phyloP scores from a whole-genome alignment of 1,140 invertebrate genomes.

The Temnothorax longispinosus region DNA sequence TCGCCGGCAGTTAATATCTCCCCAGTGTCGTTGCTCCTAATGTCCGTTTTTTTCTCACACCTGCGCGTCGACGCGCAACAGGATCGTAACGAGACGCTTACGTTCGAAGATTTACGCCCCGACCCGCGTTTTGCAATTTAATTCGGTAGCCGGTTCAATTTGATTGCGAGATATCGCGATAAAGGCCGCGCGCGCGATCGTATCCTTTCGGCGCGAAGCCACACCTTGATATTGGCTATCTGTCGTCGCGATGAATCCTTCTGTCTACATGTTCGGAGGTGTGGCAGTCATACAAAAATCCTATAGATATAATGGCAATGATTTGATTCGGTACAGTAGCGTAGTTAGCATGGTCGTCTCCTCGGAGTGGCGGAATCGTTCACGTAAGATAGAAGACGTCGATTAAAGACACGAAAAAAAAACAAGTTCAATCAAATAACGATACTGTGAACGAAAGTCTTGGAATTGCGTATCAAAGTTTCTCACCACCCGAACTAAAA shows the following conservation, averaged over 20 bases:
- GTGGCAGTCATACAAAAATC: conserved; percentile 55
- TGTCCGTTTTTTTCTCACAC: conserved; percentile 35
- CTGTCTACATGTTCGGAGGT: conserved; percentile 60
- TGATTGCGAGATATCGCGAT: conserved; percentile 70
- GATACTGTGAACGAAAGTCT: background rate
- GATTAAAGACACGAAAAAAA: background rate
- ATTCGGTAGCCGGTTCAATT: conserved; percentile 75
- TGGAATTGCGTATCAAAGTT: background rate
- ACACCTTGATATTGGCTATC: conserved; percentile 63
- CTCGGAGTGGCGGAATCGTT: background rate
- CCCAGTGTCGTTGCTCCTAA: conserved; percentile 7
- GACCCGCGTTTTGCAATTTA: conserved; percentile 62
- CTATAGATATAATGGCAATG: conserved; percentile 23
- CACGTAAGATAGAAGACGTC: background rate
- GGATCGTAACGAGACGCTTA: conserved; percentile 59
- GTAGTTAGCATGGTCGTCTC: background rate
- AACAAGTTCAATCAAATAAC: background rate
- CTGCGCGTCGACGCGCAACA: conserved; percentile 39
- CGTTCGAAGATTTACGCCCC: conserved; percentile 63
- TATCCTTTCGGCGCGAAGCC: conserved; percentile 41
- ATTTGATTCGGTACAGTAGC: conserved; percentile 50
- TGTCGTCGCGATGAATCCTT: conserved; percentile 63
- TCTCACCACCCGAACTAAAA: background rate
- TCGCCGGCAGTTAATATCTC: conserved; percentile 55
- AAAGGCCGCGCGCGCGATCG: conserved; percentile 40